Conservation (phyloP, 1,140 invertebrate species). For the Zaprionus capensis region DNA sequence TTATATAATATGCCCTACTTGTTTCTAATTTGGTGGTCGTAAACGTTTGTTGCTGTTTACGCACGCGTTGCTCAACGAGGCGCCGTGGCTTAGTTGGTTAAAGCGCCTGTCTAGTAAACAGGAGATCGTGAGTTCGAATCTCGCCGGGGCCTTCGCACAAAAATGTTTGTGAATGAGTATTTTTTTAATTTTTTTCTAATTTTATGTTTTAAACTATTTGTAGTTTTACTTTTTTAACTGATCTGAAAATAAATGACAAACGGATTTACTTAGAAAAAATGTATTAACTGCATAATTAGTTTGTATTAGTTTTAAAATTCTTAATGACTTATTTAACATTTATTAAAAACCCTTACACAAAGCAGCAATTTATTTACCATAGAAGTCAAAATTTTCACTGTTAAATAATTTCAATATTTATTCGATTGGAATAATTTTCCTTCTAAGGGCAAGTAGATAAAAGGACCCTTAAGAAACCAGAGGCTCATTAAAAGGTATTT, state of each 20-base stretch:
- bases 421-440: not conserved
- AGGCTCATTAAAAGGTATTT: not conserved
- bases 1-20: not conserved
- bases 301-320: no score
- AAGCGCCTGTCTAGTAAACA: conserved; percentile 87
- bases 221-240: not conserved
- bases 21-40: not conserved
- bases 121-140: conserved; percentile 86
- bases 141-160: conserved; percentile 84
- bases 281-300: no score
- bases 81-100: conserved; percentile 88
- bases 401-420: not conserved
- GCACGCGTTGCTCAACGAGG: conserved; percentile 43
- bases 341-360: no score
- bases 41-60: not conserved
- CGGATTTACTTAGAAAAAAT: no score
- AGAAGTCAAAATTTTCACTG: not conserved
- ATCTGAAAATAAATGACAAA: no score
- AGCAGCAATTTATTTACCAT: no score
- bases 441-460: not conserved
- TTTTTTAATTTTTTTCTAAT: conserved; percentile 1
- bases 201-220: not conserved
- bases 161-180: not conserved
- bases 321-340: no score
- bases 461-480: not conserved